Conservation (phyloP, 2,113 vertebrate species). For the Chlorocebus sabaeus region DNA sequence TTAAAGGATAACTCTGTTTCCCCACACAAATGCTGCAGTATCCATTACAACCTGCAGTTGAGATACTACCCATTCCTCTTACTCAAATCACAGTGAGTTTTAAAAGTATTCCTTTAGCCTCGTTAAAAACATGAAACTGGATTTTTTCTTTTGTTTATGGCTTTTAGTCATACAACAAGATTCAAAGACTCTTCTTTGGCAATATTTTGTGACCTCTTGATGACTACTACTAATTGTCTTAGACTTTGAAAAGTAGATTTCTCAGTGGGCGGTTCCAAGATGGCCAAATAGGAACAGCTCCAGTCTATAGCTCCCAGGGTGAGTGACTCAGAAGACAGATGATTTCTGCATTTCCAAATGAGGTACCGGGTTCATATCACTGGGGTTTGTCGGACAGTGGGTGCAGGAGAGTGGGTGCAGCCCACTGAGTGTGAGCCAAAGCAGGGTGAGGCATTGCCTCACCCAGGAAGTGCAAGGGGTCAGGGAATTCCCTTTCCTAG, state of each 20-base stretch:
- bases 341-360: too few species aligned
- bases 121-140: background rate
- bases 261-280: too few species aligned
- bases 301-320: too few species aligned
- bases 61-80: background rate
- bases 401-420: too few species aligned
- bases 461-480: too few species aligned
- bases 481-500: too few species aligned
- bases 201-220: background rate
- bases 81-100: background rate
- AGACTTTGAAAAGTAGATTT: background rate
- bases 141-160: background rate
- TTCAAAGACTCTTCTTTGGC: background rate
- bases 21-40: background rate
- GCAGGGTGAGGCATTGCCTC: too few species aligned
- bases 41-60: background rate
- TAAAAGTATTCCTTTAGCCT: background rate
- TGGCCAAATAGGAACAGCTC: too few species aligned
- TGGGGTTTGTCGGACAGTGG: too few species aligned
- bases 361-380: too few species aligned
- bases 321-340: too few species aligned
- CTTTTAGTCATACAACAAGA: background rate
- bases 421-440: too few species aligned
- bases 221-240: background rate
- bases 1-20: background rate